Evolutionary conservation across 2,888 invertebrate species (phyloP).

Genomic region (Agrotis exclamationis): DNA sequence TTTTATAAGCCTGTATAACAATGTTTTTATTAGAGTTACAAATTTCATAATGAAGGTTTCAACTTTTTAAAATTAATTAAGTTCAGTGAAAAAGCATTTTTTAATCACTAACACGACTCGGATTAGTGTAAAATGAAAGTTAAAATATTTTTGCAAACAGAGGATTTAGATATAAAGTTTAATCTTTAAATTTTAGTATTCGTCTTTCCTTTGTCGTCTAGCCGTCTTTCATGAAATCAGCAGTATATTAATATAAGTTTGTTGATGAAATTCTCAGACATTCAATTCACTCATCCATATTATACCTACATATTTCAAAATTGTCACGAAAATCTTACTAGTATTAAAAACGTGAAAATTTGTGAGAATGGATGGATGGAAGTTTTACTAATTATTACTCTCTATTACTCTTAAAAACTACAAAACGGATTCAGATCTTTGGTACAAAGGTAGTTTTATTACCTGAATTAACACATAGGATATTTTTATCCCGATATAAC

Average conservation of each 20-base stretch:
- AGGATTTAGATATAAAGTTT: not conserved
- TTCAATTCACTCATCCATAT: not conserved
- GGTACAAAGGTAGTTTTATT: too few relatives aligned
- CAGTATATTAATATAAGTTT: not conserved
- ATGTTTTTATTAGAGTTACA: not conserved
- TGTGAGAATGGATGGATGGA: too few relatives aligned
- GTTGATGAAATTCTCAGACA: not conserved
- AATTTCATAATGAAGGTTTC: not conserved
- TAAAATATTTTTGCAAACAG: not conserved
- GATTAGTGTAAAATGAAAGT: not conserved
- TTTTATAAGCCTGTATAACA: not conserved
- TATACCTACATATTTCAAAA: not conserved
- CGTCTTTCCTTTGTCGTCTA: constrained; percentile 3
- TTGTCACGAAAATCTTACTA: too few relatives aligned
- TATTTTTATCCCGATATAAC: too few relatives aligned
- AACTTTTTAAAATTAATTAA: constrained; percentile 8
- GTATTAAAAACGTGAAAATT: too few relatives aligned
- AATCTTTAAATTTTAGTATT: not conserved
- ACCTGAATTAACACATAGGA: too few relatives aligned
- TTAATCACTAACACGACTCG: constrained; percentile 1
- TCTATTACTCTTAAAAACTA: too few relatives aligned
- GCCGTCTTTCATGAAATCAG: not conserved
- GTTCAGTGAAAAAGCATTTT: not conserved
- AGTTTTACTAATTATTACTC: too few relatives aligned
- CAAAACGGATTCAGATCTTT: too few relatives aligned